Base-by-base conservation (phyloP, 2,888 invertebrate genomes). In the Cosmorhoe ocellata region DNA sequence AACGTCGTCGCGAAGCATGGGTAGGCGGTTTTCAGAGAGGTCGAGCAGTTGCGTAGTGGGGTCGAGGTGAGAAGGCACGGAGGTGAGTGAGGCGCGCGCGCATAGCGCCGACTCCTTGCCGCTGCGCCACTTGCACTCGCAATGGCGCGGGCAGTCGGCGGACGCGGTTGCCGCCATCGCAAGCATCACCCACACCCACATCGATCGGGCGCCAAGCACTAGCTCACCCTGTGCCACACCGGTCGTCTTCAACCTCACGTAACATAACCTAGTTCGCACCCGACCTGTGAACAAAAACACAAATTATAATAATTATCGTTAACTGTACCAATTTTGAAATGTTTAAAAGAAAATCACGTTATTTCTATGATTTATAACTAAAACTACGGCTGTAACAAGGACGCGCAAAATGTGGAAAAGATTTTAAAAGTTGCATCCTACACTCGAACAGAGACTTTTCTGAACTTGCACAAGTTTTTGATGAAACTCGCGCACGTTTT, bases 41-140 rank as follows among this genome's bases (percentile, higher is more conserved):
- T 96, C 95, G 48, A 97, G 91, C 42, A 95, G 92, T 81, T 96
- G 96, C 26, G 96, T 96, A 64, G 94, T 94, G 55, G 93, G 92
- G 64, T 95, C 96, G 55, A 96, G 91, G 58, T 93, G 93, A 39
- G 91, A 89, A 27, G 96, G 96, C 64, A 96, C 92, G 69, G 92
- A 91, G 64, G 93, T 92, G 66, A 96, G 91, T 75, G 94, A 95
- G 54, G 94, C 94, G 77, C 93, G 94, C 66, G 93, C 92, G 86
- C 96, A 97, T 67, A 95, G 90, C 49, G 95, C 96, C 40, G 95
- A 94, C 84, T 96, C 96, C 82, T 96, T 96, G 69, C 96, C 96
- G 75, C 94, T 94, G 80, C 95, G 95, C 96, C 96, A 97, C 85
- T 96, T 96, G 91, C 96, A 96, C 83, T 96, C 95, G 87, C 96